These are phyloP conservation scores for Atta texana DNA, from an alignment of 1,140 invertebrate genomes.

Conservation along the genomic window DNA sequence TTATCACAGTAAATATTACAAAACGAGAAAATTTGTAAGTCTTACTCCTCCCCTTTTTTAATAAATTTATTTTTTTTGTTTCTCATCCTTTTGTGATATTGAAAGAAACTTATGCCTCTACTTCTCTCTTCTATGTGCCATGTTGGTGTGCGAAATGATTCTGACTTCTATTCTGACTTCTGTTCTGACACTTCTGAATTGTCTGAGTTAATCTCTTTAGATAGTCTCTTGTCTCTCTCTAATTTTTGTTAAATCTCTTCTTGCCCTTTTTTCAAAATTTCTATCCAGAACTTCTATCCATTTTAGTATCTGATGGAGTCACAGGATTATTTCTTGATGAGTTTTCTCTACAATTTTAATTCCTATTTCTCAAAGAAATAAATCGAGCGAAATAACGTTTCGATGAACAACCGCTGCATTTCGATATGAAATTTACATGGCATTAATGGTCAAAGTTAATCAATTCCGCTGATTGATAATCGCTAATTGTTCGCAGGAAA, in stretches of 20 bases:
- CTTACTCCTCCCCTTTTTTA: background rate
- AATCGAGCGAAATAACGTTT: background rate
- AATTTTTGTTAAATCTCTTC: background rate
- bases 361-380: background rate
- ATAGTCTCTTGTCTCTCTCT: background rate
- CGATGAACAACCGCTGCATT: background rate
- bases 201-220: background rate
- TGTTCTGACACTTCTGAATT: background rate
- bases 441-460: background rate
- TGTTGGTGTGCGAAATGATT: background rate
- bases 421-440: background rate
- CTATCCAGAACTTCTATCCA: background rate
- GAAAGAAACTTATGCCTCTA: background rate
- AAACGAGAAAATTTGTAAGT: background rate
- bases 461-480: background rate
- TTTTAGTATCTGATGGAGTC: background rate
- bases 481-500: background rate
- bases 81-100: background rate
- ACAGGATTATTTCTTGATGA: background rate
- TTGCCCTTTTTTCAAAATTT: no score
- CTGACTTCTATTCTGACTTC: background rate
- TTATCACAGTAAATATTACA: background rate
- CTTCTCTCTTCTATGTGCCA: background rate
- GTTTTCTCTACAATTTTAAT: background rate
- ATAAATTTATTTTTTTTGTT: background rate